Evolutionary conservation across 2,888 invertebrate genomes (phyloP).

Genomic region (Drosophila suboccidentalis): DNA sequence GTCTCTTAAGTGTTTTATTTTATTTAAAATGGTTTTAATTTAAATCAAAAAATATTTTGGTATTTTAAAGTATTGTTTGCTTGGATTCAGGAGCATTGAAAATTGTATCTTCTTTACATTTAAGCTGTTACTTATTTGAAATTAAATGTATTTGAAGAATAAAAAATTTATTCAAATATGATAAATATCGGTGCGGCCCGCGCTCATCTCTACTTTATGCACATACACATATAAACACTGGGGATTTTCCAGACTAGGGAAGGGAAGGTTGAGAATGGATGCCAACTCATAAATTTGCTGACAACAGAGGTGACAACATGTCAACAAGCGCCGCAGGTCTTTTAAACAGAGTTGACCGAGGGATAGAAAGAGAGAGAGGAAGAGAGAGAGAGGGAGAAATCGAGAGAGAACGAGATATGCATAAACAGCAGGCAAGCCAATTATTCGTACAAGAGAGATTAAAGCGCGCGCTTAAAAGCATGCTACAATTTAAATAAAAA

Average conservation of each 20-base stretch:
- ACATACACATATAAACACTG: neutral
- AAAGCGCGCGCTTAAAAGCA: slow-evolving; percentile 47
- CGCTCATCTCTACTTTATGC: slow-evolving; percentile 10
- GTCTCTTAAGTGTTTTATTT: no score
- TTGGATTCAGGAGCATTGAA: no score
- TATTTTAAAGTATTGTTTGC: no score
- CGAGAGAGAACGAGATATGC: neutral
- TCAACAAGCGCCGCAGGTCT: slow-evolving; percentile 76
- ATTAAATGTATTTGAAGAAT: no score
- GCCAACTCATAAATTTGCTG: slow-evolving; percentile 74
- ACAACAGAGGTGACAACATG: slow-evolving; percentile 78
- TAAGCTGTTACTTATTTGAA: no score
- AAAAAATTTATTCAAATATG: no score
- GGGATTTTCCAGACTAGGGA: slow-evolving; percentile 12
- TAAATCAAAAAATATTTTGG: no score
- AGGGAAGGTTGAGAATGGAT: slow-evolving; percentile 10
- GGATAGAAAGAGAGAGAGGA: neutral
- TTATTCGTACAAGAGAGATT: slow-evolving; percentile 38
- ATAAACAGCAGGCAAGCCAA: slow-evolving; percentile 48
- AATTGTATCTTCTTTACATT: no score
- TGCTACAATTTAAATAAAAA: slow-evolving; percentile 48
- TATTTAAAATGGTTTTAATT: no score
- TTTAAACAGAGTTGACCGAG: slow-evolving; percentile 33
- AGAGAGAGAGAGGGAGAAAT: neutral
- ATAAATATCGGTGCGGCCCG: neutral